phyloP scores from a whole-genome alignment of 2,888 invertebrate genomes.

The Dicyrtomina minuta region DNA sequence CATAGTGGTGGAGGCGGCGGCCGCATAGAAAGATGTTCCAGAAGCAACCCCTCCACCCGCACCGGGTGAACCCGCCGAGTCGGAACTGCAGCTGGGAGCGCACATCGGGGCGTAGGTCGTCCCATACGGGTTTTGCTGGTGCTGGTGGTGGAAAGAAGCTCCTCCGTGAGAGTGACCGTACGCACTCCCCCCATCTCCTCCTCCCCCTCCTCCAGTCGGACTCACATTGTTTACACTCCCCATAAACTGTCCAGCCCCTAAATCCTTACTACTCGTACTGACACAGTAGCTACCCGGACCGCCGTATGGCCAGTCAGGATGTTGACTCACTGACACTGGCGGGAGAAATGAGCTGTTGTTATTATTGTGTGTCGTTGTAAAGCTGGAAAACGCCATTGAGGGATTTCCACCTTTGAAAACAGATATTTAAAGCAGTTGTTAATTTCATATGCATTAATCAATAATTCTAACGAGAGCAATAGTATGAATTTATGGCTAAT shows the following conservation, averaged over 20 bases:
- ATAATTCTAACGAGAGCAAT: too few relatives aligned
- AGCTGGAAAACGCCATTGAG: constrained; percentile 47
- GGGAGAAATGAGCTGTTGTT: constrained; percentile 48
- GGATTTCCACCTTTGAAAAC: constrained; percentile 50
- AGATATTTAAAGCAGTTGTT: too few relatives aligned
- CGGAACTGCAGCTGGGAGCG: constrained; percentile 18
- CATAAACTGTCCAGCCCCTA: constrained; percentile 40
- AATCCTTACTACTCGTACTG: constrained; percentile 38
- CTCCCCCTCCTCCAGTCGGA: constrained; percentile 23
- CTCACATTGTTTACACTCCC: constrained; percentile 16
- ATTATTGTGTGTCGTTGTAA: constrained; percentile 44
- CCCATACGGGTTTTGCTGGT: constrained; percentile 49
- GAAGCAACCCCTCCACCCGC: too few relatives aligned
- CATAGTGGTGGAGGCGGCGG: constrained; percentile 32
- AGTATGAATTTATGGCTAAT: too few relatives aligned
- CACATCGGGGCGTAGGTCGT: constrained; percentile 46
- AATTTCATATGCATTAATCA: too few relatives aligned
- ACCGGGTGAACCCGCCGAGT: constrained; percentile 15
- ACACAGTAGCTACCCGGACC: constrained; percentile 30
- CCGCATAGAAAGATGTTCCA: constrained; percentile 42
- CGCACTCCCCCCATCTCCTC: too few relatives aligned
- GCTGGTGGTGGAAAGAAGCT: too few relatives aligned
- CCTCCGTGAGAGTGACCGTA: constrained; percentile 21
- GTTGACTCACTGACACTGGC: constrained; percentile 32
- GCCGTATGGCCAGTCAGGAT: constrained; percentile 48